Conservation (phyloP, 1,140 invertebrate species). For the Branchinecta lynchi region DNA sequence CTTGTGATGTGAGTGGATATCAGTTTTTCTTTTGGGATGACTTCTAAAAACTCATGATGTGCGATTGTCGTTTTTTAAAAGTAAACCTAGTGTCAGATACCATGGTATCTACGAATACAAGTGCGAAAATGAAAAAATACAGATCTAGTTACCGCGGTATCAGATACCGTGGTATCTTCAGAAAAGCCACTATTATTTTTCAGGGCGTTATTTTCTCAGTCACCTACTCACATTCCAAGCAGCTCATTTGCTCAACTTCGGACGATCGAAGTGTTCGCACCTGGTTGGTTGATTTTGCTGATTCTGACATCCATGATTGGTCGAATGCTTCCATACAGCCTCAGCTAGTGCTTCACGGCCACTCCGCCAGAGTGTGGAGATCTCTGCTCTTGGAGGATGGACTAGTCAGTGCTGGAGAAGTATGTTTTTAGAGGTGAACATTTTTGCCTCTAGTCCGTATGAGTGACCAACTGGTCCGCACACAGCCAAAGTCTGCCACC, state of each 20-base stretch:
- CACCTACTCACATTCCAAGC: not conserved
- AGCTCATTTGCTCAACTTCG: not conserved
- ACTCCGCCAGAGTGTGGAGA: not conserved
- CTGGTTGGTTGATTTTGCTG: not conserved
- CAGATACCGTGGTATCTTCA: no score
- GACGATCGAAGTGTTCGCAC: not conserved
- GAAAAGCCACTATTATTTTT: not conserved
- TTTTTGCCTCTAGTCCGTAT: no score
- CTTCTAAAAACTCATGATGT: no score
- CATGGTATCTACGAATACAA: no score
- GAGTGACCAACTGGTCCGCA: no score
- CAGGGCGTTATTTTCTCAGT: not conserved
- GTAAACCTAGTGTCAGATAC: no score
- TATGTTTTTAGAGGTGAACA: not conserved
- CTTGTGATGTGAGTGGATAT: no score
- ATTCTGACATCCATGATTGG: not conserved
- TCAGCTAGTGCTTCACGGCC: not conserved
- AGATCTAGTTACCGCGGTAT: no score
- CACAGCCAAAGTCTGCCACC: no score
- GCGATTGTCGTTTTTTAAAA: no score
- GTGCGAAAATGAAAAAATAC: no score
- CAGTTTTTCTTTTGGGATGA: no score
- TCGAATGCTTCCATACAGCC: not conserved
- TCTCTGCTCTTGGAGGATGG: not conserved
- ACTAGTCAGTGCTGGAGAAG: not conserved